Percentiles rank a stretch among this genome's conserved stretches.
phyloP scores from a whole-genome alignment of 2,797 vertebrate species.

The Phyllotis vaccarum region DNA sequence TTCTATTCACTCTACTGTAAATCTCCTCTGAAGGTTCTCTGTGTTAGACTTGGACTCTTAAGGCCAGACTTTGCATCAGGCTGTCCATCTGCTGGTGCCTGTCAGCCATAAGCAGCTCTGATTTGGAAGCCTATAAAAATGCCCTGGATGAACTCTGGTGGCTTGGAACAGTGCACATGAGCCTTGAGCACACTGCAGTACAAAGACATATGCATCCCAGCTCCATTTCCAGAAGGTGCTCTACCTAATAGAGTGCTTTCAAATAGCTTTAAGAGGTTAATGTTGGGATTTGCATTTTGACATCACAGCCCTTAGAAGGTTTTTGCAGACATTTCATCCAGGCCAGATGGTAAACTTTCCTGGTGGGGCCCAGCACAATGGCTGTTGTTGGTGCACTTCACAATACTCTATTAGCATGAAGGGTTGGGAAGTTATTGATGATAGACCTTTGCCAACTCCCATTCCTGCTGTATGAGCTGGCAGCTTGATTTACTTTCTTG shows the following conservation, averaged over 20 bases:
- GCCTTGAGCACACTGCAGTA: neutral
- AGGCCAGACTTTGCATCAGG: too few relatives aligned
- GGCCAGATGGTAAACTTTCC: neutral
- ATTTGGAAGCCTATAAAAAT: neutral
- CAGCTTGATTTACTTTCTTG: neutral
- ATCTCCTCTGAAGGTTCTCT: neutral
- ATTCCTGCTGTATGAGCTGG: neutral
- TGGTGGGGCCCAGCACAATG: neutral
- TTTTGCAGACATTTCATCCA: neutral
- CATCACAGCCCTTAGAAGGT: neutral
- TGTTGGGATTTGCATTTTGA: neutral
- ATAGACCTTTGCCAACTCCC: neutral
- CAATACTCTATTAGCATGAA: neutral
- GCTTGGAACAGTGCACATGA: neutral
- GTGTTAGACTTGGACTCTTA: neutral
- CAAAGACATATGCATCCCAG: neutral
- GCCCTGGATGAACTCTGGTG: neutral
- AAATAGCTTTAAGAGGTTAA: neutral
- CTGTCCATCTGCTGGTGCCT: neutral
- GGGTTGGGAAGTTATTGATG: neutral
- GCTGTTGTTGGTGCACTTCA: neutral
- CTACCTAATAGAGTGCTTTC: neutral
- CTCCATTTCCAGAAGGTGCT: neutral
- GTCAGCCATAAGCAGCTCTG: neutral
- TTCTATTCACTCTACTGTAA: neutral